These are phyloP conservation scores for Drosophila novamexicana DNA, from an alignment of 1,140 invertebrate species.

Conservation along the genomic window DNA sequence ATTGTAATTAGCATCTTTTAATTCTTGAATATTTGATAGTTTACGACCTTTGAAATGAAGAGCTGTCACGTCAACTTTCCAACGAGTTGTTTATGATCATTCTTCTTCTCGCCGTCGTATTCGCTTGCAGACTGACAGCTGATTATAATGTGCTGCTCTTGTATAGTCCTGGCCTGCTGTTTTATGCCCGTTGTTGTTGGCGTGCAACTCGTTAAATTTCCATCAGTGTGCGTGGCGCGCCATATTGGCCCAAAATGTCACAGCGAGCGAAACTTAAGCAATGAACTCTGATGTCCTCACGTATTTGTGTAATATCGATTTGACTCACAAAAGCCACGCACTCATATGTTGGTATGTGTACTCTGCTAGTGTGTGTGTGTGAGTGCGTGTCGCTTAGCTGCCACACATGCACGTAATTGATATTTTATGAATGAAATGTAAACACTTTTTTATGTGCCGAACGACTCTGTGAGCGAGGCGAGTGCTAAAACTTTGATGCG, in stretches of 20 bases:
- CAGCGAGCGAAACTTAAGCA: conserved; percentile 55
- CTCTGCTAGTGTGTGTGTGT: neutral
- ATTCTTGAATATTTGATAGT: neutral
- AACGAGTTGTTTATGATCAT: conserved; percentile 71
- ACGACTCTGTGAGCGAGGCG: conserved; percentile 7
- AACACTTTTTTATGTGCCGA: conserved; percentile 75
- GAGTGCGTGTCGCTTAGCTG: conserved; percentile 57
- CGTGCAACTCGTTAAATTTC: conserved; percentile 78
- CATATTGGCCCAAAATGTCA: conserved; percentile 76
- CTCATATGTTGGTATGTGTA: conserved; percentile 22
- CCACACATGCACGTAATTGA: conserved; percentile 79
- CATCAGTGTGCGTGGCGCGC: conserved; percentile 74
- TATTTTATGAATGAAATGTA: conserved; percentile 82
- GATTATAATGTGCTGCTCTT: conserved; percentile 69
- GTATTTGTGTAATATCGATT: conserved; percentile 80
- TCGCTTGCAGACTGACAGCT: conserved; percentile 50
- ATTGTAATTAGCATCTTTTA: neutral
- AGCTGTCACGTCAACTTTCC: conserved; percentile 31
- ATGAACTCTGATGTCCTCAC: conserved; percentile 82
- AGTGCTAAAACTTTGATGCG: conserved; percentile 31
- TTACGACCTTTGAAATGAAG: neutral
- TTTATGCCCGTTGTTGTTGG: conserved; percentile 27
- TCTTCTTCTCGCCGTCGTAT: neutral
- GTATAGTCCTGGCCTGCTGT: conserved; percentile 29
- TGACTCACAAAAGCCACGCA: conserved; percentile 70